These are phyloP conservation scores for Tachysurus fulvidraco DNA, from an alignment of 2,113 vertebrate genomes.

Conservation along the genomic window DNA sequence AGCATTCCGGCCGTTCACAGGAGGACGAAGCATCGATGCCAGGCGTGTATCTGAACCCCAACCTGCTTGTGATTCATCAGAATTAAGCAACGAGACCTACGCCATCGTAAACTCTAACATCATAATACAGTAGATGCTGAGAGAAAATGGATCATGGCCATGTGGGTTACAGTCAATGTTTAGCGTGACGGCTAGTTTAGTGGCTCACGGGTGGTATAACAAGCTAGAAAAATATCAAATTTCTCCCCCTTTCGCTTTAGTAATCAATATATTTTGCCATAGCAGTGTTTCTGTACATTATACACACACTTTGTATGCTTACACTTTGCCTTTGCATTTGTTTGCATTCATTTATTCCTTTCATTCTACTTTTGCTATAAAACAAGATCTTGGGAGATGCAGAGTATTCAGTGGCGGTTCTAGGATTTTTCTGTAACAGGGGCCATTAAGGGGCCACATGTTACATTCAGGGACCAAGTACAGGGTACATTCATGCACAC, in stretches of 20 bases:
- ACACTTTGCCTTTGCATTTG: not conserved
- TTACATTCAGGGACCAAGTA: too few species aligned
- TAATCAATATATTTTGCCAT: not conserved
- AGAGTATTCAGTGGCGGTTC: not conserved
- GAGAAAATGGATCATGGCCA: not conserved
- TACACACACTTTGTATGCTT: not conserved
- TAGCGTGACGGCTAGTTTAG: not conserved
- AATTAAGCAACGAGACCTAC: not conserved
- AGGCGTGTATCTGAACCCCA: not conserved
- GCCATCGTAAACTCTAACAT: not conserved
- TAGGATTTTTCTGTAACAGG: too few species aligned
- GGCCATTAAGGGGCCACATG: too few species aligned
- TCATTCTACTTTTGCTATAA: not conserved
- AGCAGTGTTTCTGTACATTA: too few species aligned
- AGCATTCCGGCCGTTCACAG: not conserved
- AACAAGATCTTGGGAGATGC: not conserved
- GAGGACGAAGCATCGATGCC: not conserved
- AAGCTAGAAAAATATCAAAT: not conserved
- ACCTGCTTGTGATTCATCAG: not conserved
- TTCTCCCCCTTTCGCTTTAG: not conserved
- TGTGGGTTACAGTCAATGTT: not conserved
- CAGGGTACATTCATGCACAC: too few species aligned
- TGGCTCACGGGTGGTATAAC: not conserved
- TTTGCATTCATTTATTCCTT: not conserved
- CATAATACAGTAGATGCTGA: not conserved